Percentiles rank a stretch among this genome's conserved stretches.
phyloP scores from a whole-genome alignment of 92 coral and sea anemone species.

The Zoanthus solanderi region DNA sequence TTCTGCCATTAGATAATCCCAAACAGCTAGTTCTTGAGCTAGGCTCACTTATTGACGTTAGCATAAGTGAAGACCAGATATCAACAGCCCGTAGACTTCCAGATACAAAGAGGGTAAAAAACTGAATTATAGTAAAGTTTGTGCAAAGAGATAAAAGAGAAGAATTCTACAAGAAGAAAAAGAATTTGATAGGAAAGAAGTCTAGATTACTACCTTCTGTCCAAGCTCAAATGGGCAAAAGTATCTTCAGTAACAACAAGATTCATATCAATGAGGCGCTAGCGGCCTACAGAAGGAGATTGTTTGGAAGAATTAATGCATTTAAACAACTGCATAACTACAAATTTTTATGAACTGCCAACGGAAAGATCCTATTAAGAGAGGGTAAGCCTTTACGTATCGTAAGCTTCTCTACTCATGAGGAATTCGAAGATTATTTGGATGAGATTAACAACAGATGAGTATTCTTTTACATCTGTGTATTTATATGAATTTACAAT shows the following conservation, averaged over 20 bases:
- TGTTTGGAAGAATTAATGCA: constrained; percentile 9
- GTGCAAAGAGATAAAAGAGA: constrained; percentile 49
- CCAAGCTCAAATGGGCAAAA: constrained; percentile 37
- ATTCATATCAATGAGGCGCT: constrained; percentile 46
- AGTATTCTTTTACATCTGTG: not conserved
- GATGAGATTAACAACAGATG: constrained; percentile 6
- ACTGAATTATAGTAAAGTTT: constrained; percentile 55
- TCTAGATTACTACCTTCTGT: constrained; percentile 20
- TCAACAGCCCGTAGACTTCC: constrained; percentile 45
- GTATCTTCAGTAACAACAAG: constrained; percentile 18
- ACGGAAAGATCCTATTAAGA: constrained; percentile 41
- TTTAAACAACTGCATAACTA: constrained; percentile 10
- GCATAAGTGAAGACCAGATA: constrained; percentile 36
- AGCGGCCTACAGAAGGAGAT: constrained; percentile 12
- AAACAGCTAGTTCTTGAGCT: constrained; percentile 28
- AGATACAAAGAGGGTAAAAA: constrained; percentile 55
- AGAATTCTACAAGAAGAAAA: constrained; percentile 45
- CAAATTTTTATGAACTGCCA: constrained; percentile 44
- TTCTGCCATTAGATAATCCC: not conserved
- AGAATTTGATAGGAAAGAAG: constrained; percentile 26
- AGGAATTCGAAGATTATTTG: not conserved
- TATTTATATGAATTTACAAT: not conserved
- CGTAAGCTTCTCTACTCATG: constrained; percentile 7
- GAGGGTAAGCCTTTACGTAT: constrained; percentile 24
- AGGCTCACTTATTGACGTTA: constrained; percentile 25